Evolutionary conservation across 30 jellyfish, hydroid and myxozoan genomes (phyloP), one percentile per base, ranked within the genome.

Genomic region (Catostylus mosaicus): DNA sequence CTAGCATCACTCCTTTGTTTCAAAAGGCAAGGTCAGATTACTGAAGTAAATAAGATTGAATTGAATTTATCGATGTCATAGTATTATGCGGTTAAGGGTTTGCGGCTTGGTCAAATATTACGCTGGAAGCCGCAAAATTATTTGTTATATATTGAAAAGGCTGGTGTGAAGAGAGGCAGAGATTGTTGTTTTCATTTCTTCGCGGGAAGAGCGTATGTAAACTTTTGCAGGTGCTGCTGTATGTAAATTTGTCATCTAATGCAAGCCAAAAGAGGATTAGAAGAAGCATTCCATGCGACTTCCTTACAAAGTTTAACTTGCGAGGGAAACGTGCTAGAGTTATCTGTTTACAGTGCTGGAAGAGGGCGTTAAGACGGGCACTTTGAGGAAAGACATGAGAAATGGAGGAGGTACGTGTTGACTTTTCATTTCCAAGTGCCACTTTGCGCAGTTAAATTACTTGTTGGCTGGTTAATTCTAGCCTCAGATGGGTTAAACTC

Each of bases 151-250:
- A 82, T 64, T 64, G 90, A 80, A 51, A 80, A 51, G 90, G 80
- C 73, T 72, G 84, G 75, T 67, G 83, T 56, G 80, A 57, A 80
- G 77, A 65, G n/a, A 38, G 67, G 33, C 89, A 48, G 74, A 65
- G 90, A 60, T 45, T 29, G 74, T 80, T 80, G 90, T 80, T 66
- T 63, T 63, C 89, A 78, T 59, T 80, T 68, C 80, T 68, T 43
- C 80, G 59, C 57, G 80, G 77, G 65, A 80, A 63, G 80, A 65
- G 84, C 84, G 85, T 24, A 80, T 80, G 90, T 80, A 80, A 80
- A 80, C 90, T 46, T 67, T 51, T 80, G 90, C 90, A 80, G 90
- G 90, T 80, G 90, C 52, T 80, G 90, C 79, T 67, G 72, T 66
- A 52, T 34, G 74, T 31, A 74, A 57, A 80, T 50, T 72, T 79